Conservation (phyloP, 2,113 vertebrate species). For the Cichladusa arquata region DNA sequence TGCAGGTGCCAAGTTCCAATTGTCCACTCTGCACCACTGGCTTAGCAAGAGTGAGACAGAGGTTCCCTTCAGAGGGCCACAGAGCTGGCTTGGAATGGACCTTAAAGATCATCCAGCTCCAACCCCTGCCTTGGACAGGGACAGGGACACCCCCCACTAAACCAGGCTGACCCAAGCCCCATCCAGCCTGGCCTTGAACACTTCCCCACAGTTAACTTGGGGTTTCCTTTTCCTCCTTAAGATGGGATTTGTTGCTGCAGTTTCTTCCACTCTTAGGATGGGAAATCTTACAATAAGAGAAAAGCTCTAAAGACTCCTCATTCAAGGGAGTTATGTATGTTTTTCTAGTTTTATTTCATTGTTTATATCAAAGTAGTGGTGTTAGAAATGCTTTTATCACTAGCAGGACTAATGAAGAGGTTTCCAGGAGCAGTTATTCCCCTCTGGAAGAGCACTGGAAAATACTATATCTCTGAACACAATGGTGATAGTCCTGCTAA, state of each 20-base stretch:
- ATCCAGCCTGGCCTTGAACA: not conserved
- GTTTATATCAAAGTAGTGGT: not conserved
- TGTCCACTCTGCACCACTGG: not conserved
- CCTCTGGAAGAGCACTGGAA: not conserved
- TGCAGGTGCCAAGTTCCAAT: not conserved
- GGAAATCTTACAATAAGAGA: not conserved
- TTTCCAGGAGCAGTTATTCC: not conserved
- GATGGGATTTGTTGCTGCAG: not conserved
- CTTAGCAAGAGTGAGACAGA: not conserved
- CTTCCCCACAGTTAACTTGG: not conserved
- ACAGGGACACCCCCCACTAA: not conserved
- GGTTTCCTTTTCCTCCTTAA: not conserved
- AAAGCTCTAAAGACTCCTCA: not conserved
- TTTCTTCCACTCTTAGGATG: not conserved
- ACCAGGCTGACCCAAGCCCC: not conserved
- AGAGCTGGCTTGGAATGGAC: not conserved
- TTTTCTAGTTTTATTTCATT: not conserved
- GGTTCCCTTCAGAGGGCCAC: not conserved
- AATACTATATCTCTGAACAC: not conserved
- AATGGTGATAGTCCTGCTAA: slow-evolving; percentile 3
- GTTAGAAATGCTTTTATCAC: not conserved
- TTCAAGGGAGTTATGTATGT: not conserved
- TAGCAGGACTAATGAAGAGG: not conserved
- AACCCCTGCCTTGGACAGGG: not conserved
- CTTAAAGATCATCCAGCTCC: not conserved